Evolutionary conservation across 2,888 invertebrate genomes (phyloP), one percentile per base, ranked within the genome.

Genomic region (Chrysotoxum bicinctum): DNA sequence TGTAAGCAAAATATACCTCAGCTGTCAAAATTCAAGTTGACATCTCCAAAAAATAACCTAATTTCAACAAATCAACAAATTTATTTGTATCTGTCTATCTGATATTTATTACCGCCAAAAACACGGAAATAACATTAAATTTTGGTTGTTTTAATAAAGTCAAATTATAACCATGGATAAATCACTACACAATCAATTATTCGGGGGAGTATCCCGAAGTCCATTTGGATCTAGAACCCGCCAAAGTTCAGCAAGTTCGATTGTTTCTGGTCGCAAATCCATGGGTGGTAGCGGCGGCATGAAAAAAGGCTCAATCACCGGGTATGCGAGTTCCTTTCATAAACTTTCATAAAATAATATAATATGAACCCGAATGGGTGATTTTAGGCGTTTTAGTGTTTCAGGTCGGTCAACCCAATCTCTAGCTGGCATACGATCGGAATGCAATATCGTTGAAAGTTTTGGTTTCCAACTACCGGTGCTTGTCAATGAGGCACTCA

Each of bases 391-490:
- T 54, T 91, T 93, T 52, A 94, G 94, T 88, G 89, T 94, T 0
- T 94, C 95, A 0, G 94, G 94, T 26, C 93, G 94, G 81, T 94
- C 95, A 0, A 94, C 93, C 79, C 95, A 95, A 88, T 94, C 95
- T 0, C 94, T 96, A 19, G 95, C 97, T 91, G 93, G 97, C 8
- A 94, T 97, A 52, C 95, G 96, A 88, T 95, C 96, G 0, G 94
- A 95, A 23, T 93, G 93, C 87, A 95, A 96, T 89, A 93, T 94
- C 16, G 94, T 97, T 0, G 97, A 98, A 91, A 95, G 94, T 72
- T 97, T 95, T 92, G 98, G 98, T 0, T 93, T 95, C 32, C 94
- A 97, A 1, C 91, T 98, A 54, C 98, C 98, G 35, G 97, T 98
- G 1, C 93, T 96, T 77, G 96, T 98, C 3, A 97, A 97, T 23